phyloP scores from a whole-genome alignment of 64 coral and sea anemone genomes.

The Dendrophyllia cribrosa region DNA sequence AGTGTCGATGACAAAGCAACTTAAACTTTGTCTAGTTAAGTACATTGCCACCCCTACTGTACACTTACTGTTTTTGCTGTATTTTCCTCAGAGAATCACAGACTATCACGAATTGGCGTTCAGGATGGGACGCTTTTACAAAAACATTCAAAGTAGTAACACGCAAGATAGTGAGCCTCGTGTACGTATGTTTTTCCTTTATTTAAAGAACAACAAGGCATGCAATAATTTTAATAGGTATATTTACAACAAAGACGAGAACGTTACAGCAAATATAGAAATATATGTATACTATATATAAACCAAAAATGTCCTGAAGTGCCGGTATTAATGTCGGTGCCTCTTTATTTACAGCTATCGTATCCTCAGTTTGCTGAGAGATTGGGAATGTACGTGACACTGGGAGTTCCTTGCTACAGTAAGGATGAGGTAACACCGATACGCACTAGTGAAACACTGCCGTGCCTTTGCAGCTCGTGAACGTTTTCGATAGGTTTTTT shows the following conservation, averaged over 20 bases:
- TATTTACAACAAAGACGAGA: no score
- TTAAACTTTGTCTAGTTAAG: no score
- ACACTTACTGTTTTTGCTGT: background rate
- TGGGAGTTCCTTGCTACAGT: slow-evolving; percentile 84
- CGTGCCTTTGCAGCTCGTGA: background rate
- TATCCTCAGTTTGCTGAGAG: slow-evolving; percentile 76
- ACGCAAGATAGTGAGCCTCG: slow-evolving; percentile 50
- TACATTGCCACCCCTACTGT: no score
- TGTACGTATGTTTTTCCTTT: slow-evolving; percentile 32
- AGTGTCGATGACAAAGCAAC: no score
- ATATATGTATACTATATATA: no score
- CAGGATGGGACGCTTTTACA: slow-evolving; percentile 88
- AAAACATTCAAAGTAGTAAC: slow-evolving; percentile 47
- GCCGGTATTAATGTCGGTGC: no score
- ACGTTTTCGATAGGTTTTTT: background rate
- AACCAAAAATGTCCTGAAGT: no score
- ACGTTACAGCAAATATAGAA: no score
- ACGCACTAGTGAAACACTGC: background rate
- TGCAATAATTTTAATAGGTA: no score
- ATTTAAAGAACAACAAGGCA: background rate
- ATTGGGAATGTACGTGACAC: slow-evolving; percentile 82
- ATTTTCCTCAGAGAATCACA: slow-evolving; percentile 58
- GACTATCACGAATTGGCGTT: slow-evolving; percentile 82
- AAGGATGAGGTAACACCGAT: slow-evolving; percentile 54
- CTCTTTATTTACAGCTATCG: slow-evolving; percentile 44